Conservation (phyloP, 2,797 vertebrate species). For the Silurus lanzhouensis region DNA sequence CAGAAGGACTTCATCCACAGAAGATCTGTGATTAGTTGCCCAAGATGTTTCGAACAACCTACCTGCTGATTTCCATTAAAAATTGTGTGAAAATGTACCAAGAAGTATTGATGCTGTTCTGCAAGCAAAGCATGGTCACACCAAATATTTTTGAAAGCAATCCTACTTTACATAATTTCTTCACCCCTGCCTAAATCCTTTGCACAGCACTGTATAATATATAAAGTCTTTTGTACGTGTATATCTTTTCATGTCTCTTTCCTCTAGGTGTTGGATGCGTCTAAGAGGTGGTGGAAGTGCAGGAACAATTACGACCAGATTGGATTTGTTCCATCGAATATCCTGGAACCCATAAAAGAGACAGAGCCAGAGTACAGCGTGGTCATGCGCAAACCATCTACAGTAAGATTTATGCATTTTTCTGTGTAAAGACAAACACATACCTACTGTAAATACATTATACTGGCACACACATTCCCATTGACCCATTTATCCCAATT, state of each 20-base stretch:
- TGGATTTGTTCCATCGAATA: constrained; percentile 84
- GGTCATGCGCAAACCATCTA: constrained; percentile 59
- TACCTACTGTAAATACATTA: not conserved
- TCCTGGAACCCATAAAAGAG: constrained; percentile 74
- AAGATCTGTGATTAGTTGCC: no score
- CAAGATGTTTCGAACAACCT: no score
- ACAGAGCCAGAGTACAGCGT: constrained; percentile 37
- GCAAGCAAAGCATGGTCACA: no score
- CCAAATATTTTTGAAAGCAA: no score
- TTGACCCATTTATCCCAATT: not conserved
- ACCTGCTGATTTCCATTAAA: no score
- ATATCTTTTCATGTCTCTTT: not conserved
- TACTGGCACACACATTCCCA: no score
- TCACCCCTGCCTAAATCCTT: no score
- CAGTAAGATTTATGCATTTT: constrained; percentile 57
- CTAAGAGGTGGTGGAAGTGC: constrained; percentile 88
- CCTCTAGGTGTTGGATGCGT: constrained; percentile 78
- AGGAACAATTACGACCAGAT: constrained; percentile 78
- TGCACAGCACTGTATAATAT: not conserved
- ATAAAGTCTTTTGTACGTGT: not conserved
- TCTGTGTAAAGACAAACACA: not conserved
- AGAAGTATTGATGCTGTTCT: no score
- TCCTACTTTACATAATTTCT: no score
- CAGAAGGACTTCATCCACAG: no score
- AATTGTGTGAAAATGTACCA: no score